Conservation (phyloP, 2,888 invertebrate species). For the Drosophila rubida region DNA sequence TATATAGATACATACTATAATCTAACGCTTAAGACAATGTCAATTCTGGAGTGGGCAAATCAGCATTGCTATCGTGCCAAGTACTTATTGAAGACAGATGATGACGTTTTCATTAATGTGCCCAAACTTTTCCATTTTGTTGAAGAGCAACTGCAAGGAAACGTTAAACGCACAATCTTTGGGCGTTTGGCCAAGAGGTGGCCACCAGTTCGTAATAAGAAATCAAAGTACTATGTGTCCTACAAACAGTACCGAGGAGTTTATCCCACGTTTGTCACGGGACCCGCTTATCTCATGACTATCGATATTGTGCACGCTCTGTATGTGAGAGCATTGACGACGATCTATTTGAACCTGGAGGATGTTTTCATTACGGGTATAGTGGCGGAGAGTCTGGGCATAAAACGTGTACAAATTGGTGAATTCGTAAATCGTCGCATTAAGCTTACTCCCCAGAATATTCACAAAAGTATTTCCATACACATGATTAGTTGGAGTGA, state of each 20-base stretch:
- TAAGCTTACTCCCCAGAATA: slow-evolving; percentile 91
- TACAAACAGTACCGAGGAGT: slow-evolving; percentile 90
- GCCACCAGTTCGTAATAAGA: slow-evolving; percentile 93
- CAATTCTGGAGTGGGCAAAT: slow-evolving; percentile 93
- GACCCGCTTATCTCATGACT: slow-evolving; percentile 95
- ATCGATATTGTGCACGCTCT: slow-evolving; percentile 90
- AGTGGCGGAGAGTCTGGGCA: slow-evolving; percentile 90
- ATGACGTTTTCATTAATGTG: slow-evolving; percentile 95
- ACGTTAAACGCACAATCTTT: slow-evolving; percentile 89
- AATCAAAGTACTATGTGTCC: slow-evolving; percentile 95
- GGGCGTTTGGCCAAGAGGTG: slow-evolving; percentile 93
- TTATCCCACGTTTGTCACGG: slow-evolving; percentile 96
- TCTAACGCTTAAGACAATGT: slow-evolving; percentile 92
- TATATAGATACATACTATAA: slow-evolving; percentile 93
- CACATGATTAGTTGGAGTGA: slow-evolving; percentile 95
- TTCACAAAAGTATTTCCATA: slow-evolving; percentile 92
- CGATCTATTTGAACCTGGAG: slow-evolving; percentile 91
- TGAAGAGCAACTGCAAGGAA: slow-evolving; percentile 86
- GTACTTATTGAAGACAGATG: slow-evolving; percentile 93
- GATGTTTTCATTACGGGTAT: slow-evolving; percentile 97
- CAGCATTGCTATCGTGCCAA: slow-evolving; percentile 89
- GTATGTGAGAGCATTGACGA: slow-evolving; percentile 88
- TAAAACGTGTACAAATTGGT: slow-evolving; percentile 89
- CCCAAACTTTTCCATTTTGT: slow-evolving; percentile 89
- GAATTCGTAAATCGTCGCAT: slow-evolving; percentile 93